Conservation (phyloP, 2,797 vertebrate genomes). For the Gila robusta region DNA sequence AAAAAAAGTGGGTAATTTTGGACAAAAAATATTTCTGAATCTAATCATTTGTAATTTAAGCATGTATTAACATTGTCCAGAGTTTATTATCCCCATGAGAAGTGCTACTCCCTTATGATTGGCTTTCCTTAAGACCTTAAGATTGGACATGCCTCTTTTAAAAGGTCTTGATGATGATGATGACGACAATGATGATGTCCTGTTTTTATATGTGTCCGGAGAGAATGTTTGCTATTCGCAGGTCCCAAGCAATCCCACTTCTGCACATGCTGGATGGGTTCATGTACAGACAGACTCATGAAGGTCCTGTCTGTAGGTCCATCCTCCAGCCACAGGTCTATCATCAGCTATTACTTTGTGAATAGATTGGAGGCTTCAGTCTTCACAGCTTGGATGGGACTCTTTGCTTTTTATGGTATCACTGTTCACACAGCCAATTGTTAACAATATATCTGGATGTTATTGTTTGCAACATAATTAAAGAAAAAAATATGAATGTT, state of each 20-base stretch:
- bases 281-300: conserved; percentile 64
- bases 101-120: conserved; percentile 55
- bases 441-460: conserved; percentile 88
- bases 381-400: conserved; percentile 75
- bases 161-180: conserved; percentile 37
- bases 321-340: conserved; percentile 65
- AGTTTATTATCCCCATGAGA: conserved; percentile 47
- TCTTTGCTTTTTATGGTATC: conserved; percentile 79
- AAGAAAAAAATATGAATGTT: conserved; percentile 67
- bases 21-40: conserved; percentile 4
- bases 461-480: conserved; percentile 88
- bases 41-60: neutral
- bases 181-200: conserved; percentile 53
- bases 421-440: conserved; percentile 83
- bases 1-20: conserved; percentile 53
- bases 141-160: conserved; percentile 32
- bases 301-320: conserved; percentile 67
- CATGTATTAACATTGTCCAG: conserved; percentile 21
- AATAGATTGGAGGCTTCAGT: conserved; percentile 75
- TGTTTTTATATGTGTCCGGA: conserved; percentile 52
- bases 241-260: conserved; percentile 80
- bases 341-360: conserved; percentile 72
- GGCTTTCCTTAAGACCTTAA: conserved; percentile 64
- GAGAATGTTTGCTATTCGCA: conserved; percentile 69
- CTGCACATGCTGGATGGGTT: conserved; percentile 67